Conservation (phyloP, 2,113 vertebrate species). For the Lynx canadensis region DNA sequence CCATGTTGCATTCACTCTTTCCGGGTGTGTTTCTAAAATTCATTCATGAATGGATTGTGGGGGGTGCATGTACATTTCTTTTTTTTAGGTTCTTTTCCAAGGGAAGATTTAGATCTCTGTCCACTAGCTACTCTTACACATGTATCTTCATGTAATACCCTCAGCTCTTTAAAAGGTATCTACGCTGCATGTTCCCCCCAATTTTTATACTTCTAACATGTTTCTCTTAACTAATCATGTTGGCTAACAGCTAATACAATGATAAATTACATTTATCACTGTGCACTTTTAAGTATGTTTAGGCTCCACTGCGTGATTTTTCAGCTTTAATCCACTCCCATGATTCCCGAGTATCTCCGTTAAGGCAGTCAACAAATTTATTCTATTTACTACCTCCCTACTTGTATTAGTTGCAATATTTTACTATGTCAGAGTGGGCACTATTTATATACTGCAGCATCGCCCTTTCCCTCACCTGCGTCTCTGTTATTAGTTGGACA, state of each 20-base stretch:
- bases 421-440: neutral
- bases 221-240: too few species aligned
- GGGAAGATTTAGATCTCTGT: neutral
- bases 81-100: neutral
- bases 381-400: neutral
- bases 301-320: neutral
- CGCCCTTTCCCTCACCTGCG: neutral
- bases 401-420: neutral
- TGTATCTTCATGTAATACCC: neutral
- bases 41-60: neutral
- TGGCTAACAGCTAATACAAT: too few species aligned
- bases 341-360: neutral
- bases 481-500: neutral
- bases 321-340: neutral
- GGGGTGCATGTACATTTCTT: neutral
- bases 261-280: too few species aligned
- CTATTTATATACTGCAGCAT: neutral
- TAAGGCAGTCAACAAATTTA: neutral
- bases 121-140: neutral
- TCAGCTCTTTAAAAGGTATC: neutral
- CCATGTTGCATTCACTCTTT: neutral
- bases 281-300: neutral
- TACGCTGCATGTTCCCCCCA: too few species aligned
- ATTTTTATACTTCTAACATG: too few species aligned
- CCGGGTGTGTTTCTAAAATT: neutral